A percentile compares a stretch with the other conserved stretches of the same genome.
Conservation (phyloP, 2,888 invertebrate species). For the Callosobruchus maculatus region DNA sequence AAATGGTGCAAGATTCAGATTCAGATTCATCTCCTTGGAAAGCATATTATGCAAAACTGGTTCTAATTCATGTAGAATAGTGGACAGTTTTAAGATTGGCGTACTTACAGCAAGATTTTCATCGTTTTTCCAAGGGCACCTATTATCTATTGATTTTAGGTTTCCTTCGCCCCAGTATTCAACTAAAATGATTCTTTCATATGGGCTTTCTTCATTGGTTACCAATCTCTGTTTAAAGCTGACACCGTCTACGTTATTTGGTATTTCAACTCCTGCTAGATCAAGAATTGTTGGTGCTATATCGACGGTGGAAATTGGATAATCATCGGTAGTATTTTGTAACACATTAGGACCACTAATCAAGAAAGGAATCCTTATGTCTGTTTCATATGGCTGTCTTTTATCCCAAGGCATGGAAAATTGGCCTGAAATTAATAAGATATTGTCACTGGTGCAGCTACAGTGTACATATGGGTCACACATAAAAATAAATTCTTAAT, state of each 20-base stretch:
- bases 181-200: slow-evolving; percentile 62
- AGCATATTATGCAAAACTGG: no score
- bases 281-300: slow-evolving; percentile 78
- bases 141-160: slow-evolving; percentile 51
- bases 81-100: not conserved
- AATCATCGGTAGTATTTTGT: slow-evolving; percentile 47
- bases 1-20: no score
- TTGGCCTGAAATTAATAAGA: slow-evolving; percentile 74
- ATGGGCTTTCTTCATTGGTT: slow-evolving; percentile 7
- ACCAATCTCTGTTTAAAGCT: slow-evolving; percentile 36
- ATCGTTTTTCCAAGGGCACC: slow-evolving; percentile 63
- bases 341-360: slow-evolving; percentile 72
- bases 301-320: slow-evolving; percentile 74
- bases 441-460: no score
- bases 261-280: slow-evolving; percentile 58
- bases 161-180: slow-evolving; percentile 81
- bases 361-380: slow-evolving; percentile 78
- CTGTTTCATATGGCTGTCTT: slow-evolving; percentile 86
- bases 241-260: slow-evolving; percentile 23
- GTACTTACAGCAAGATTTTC: slow-evolving; percentile 60
- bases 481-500: no score
- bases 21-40: no score
- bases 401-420: slow-evolving; percentile 87
- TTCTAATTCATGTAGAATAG: no score
- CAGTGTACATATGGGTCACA: no score